Evolutionary conservation across 2,113 vertebrate genomes (phyloP).

Genomic region (Serilophus lunatus): DNA sequence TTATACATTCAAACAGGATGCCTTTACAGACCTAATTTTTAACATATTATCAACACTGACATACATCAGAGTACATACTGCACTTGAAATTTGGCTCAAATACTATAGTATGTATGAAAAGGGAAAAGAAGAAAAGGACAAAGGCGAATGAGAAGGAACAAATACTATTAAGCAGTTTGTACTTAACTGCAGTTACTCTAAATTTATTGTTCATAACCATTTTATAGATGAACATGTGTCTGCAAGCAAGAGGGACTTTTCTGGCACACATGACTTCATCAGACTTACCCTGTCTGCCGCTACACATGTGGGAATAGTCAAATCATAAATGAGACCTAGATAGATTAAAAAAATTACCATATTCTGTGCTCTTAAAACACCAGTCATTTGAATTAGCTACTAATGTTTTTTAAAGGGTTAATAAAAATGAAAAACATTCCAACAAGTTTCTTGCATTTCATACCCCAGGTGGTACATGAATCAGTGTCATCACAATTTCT

Average conservation of each 20-base stretch:
- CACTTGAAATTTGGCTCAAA: not conserved
- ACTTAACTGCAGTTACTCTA: not conserved
- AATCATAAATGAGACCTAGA: not conserved
- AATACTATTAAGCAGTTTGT: not conserved
- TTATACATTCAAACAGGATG: not conserved
- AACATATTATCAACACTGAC: not conserved
- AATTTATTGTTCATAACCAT: rapidly evolving
- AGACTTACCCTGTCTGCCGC: not conserved
- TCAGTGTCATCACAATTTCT: not conserved
- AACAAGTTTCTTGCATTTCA: not conserved
- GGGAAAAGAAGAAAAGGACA: not conserved
- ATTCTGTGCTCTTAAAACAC: not conserved
- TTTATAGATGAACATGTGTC: not conserved
- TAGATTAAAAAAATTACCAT: not conserved
- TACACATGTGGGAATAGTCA: not conserved
- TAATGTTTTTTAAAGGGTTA: not conserved
- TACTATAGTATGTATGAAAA: not conserved
- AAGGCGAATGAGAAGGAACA: not conserved
- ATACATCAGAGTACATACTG: not conserved
- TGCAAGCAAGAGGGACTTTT: not conserved
- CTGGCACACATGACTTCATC: not conserved
- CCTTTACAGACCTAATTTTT: not conserved
- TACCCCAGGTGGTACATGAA: not conserved
- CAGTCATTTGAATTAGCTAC: not conserved
- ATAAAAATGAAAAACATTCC: not conserved